Conservation (phyloP, 2,888 invertebrate species). For the Willowsia nigromaculata region DNA sequence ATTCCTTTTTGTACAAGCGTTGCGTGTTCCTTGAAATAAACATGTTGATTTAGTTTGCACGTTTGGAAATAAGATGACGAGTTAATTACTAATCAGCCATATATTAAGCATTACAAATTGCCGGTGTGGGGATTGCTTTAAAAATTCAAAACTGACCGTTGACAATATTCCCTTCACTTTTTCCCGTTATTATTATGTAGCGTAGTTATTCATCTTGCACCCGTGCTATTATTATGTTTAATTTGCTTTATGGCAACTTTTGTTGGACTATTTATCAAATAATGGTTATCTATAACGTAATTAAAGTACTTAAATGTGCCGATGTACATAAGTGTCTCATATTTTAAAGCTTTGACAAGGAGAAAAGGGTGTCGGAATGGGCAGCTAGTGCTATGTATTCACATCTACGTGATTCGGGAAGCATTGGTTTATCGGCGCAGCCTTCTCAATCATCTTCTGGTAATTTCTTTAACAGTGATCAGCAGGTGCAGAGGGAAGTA, state of each 20-base stretch:
- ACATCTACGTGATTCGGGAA: constrained; percentile 38
- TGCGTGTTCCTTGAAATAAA: not conserved
- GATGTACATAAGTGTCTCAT: constrained; percentile 11
- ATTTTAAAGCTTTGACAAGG: constrained; percentile 37
- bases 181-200: not conserved
- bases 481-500: not conserved
- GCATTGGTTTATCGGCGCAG: not conserved
- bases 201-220: not conserved
- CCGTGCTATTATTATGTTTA: too few relatives aligned
- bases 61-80: not conserved
- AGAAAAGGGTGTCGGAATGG: constrained; percentile 34
- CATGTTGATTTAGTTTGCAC: not conserved
- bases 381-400: constrained; percentile 25
- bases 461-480: constrained; percentile 54
- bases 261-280: not conserved
- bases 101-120: not conserved
- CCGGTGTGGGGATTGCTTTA: not conserved
- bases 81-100: not conserved
- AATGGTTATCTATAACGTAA: not conserved
- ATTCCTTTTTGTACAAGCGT: not conserved
- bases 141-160: not conserved
- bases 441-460: constrained; percentile 22
- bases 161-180: not conserved
- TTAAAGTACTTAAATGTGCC: not conserved
- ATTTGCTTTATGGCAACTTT: not conserved